Base-by-base conservation (phyloP, 2,888 invertebrate genomes). In the Lumbricus terrestris region DNA sequence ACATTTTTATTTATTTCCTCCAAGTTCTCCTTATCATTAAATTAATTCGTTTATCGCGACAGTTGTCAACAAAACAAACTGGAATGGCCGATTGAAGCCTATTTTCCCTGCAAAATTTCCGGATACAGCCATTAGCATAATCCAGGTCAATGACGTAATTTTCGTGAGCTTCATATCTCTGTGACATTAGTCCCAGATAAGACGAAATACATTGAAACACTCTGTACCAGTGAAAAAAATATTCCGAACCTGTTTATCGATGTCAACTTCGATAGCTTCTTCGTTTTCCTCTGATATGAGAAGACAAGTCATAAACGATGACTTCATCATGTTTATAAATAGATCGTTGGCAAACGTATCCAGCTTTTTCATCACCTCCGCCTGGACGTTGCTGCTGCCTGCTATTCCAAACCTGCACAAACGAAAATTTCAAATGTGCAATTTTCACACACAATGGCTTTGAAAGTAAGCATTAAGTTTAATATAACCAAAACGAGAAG, bases 201-300 rank as follows among this genome's bases (percentile, higher is more conserved):
- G 83, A 33, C 33, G 15, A 83, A 83, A 16, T 23, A 47, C 47
- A 47, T 23, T 47, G 47, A 29, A 83, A 83, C 83, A 34, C n/a
- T 85, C 6, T 35, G 85, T 15, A 85, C 85, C 37, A 85, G 34
- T 34, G 35, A 85, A 35, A 85, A 85, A 85, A 85, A 4, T 40
- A 38, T 37, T 29, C 37, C 1, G 54, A 92, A 94, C 95, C 93
- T 97, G 97, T 93, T 96, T 97, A 90, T 98, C 98, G 0, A 96
- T 96, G 93, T 99, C 98, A 34, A 98, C 97, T 95, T 98, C 97
- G 93, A 99, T 97, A 29, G 97, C 96, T 29, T 97, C 96, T 91
- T 98, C 97, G 94, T 99, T 98, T 95, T 99, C 99, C 95, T 99
- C 99, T 0, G 98, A 98, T 15, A 99, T 97, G 93, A 99, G 96